phyloP scores from a whole-genome alignment of 1,140 invertebrate genomes.

The Schlechtendalia chinensis region DNA sequence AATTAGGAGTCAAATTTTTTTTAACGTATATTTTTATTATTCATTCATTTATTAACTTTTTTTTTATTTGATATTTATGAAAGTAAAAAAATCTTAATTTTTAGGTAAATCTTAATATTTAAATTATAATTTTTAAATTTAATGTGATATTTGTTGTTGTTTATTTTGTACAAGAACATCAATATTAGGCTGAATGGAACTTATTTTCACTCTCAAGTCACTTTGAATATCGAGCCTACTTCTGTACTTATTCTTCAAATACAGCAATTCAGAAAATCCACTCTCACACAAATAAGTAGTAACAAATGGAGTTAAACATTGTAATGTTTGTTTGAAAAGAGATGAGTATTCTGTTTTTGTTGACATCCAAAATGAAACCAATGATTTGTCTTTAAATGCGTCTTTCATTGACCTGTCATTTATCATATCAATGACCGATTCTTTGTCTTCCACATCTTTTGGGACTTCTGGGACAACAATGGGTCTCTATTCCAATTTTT shows the following conservation, averaged over 20 bases:
- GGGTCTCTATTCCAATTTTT: background rate
- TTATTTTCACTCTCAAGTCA: constrained; percentile 14
- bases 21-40: constrained; percentile 31
- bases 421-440: background rate
- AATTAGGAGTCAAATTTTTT: constrained; percentile 29
- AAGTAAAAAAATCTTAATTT: no score
- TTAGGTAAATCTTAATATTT: no score
- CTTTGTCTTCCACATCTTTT: background rate
- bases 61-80: constrained; percentile 23
- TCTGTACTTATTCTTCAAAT: constrained; percentile 32
- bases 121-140: constrained; percentile 6
- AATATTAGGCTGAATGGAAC: constrained; percentile 16
- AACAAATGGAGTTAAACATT: constrained; percentile 7
- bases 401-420: background rate
- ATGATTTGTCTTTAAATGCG: background rate
- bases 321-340: constrained; percentile 12
- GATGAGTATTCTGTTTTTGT: constrained; percentile 8
- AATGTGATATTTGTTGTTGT: constrained; percentile 12
- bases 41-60: constrained; percentile 8
- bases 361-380: constrained; percentile 12
- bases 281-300: no score
- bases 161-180: background rate
- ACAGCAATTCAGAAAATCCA: constrained; percentile 8
- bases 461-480: background rate
- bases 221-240: constrained; percentile 22